Evolutionary conservation across 2,113 vertebrate species (phyloP), one percentile per base, ranked within the genome.

Genomic region (Gopherus flavomarginatus): DNA sequence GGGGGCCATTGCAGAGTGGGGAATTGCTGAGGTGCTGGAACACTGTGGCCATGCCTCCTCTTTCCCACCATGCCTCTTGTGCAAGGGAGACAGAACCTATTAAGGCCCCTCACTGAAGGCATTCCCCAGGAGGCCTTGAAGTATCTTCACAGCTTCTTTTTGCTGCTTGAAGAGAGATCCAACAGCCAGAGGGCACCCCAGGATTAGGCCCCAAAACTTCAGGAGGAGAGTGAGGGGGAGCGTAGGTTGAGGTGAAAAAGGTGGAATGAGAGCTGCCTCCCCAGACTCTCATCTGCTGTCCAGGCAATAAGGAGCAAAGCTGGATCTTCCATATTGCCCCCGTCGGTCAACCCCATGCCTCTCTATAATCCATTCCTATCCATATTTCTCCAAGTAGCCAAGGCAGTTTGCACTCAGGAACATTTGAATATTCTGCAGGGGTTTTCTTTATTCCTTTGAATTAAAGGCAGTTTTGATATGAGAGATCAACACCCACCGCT

Each of bases 361-460:
- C 42, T 92, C 87, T 56, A 72, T 83, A 84, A 50, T 49, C 19
- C 88, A 57, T 53, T 80, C 29, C 53, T 50, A 9, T 49, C 80
- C 3, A 13, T 77, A 13, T 19, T 82, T 88, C 38, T 78, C 38
- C 62, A 89, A 93, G 86, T 16, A 88, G 50, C 16, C n/a, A 47
- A 84, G 49, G 86, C 91, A 97, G 96, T 89, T 97, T 44, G 87
- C 31, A 56, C 21, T 17, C 38, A 89, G 53, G 59, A 96, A 85
- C 27, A 80, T 56, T 38, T 9, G 11, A 42, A 5, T 21, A 90
- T 90, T 90, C 95, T 93, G 42, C 82, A 90, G 85, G 91, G 26
- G 44, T 44, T 26, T 26, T 13, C 38, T 77, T 77, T 44, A 77
- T 44, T 77, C 44, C 42, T 77, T 42, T 26, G 44, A 77, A 81